These are phyloP conservation scores for Ctenodactylus gundi DNA, from an alignment of 2,113 vertebrate genomes.

Conservation along the genomic window DNA sequence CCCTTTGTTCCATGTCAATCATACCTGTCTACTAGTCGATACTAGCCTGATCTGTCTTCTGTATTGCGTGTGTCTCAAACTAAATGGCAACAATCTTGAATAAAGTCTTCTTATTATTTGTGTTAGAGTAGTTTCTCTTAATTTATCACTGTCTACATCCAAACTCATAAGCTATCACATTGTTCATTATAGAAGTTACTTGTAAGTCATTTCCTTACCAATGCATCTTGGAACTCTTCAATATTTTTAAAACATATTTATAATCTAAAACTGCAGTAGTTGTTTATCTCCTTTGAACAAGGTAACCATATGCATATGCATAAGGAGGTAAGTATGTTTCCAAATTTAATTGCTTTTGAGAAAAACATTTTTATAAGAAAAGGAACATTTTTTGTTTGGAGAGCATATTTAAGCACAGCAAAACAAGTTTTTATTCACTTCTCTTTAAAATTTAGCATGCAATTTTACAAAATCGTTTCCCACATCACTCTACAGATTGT, in stretches of 20 bases:
- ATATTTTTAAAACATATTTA: neutral
- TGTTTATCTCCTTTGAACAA: neutral
- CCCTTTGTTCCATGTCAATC: neutral
- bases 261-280: neutral
- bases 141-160: neutral
- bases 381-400: neutral
- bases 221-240: neutral
- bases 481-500: neutral
- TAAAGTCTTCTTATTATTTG: neutral
- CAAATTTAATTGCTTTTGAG: slow-evolving; percentile 11
- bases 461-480: neutral
- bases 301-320: neutral
- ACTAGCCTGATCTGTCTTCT: neutral
- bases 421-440: neutral
- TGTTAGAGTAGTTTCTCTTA: neutral
- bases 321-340: neutral
- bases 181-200: neutral
- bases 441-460: neutral
- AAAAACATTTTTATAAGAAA: neutral
- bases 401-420: neutral
- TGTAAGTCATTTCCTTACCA: neutral
- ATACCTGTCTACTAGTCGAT: neutral
- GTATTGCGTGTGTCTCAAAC: neutral
- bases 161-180: neutral
- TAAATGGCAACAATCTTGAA: neutral